phyloP scores from a whole-genome alignment of 2,888 invertebrate genomes.

The Trissoscelio sp. region DNA sequence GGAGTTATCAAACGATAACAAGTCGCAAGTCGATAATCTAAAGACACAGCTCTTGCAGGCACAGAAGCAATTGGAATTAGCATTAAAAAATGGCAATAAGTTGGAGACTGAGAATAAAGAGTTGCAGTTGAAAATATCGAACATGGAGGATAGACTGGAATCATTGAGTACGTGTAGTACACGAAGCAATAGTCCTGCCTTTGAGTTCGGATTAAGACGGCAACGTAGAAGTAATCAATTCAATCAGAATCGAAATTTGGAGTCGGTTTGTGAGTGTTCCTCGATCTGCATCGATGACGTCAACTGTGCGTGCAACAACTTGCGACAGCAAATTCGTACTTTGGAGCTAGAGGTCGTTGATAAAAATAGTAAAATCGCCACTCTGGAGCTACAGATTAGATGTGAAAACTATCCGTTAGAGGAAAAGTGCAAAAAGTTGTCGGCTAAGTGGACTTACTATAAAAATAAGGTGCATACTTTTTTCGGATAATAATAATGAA shows the following conservation, averaged over 20 bases:
- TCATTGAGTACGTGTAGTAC: conserved; percentile 69
- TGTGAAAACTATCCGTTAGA: conserved; percentile 77
- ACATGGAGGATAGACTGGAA: conserved; percentile 69
- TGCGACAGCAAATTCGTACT: conserved; percentile 70
- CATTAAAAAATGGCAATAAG: too few relatives aligned
- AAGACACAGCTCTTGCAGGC: too few relatives aligned
- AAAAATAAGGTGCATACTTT: too few relatives aligned
- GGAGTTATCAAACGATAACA: too few relatives aligned
- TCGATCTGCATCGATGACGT: conserved; percentile 42
- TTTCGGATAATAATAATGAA: too few relatives aligned
- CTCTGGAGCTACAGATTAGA: conserved; percentile 77
- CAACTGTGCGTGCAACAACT: conserved; percentile 48
- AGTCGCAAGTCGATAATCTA: too few relatives aligned
- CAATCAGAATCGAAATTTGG: conserved; percentile 74
- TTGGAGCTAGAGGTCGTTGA: conserved; percentile 77
- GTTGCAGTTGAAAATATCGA: conserved; percentile 65
- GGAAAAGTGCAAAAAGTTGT: conserved; percentile 77
- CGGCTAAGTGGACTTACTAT: too few relatives aligned
- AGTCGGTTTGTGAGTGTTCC: conserved; percentile 49
- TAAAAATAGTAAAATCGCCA: conserved; percentile 77
- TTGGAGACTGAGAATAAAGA: conserved; percentile 68
- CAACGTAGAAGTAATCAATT: conserved; percentile 74
- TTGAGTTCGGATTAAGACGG: conserved; percentile 70
- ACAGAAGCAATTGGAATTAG: too few relatives aligned
- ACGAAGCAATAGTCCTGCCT: conserved; percentile 73